Evolutionary conservation across 2,888 invertebrate species (phyloP).

Genomic region (Drosophila kambysellisi): DNA sequence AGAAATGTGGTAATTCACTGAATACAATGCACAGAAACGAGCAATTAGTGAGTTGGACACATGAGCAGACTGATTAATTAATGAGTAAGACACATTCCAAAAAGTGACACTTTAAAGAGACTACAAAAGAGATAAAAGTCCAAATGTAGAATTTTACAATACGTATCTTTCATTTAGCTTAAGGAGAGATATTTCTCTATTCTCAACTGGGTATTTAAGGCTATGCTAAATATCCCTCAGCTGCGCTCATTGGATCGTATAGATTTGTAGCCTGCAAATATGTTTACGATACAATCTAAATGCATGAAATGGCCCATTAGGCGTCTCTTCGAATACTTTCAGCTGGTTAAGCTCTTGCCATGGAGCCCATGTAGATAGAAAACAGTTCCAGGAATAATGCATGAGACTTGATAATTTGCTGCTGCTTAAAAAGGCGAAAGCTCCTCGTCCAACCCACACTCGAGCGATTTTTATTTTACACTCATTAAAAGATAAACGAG

Average conservation of each 20-base stretch:
- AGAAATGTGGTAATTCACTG: conserved; percentile 19
- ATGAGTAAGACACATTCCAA: not conserved
- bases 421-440: conserved; percentile 9
- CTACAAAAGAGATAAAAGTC: not conserved
- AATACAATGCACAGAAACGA: not conserved
- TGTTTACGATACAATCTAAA: conserved; percentile 18
- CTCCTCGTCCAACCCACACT: conserved; percentile 33
- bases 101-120: not conserved
- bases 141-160: not conserved
- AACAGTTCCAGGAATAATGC: not conserved
- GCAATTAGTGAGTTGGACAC: not conserved
- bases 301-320: conserved; percentile 22
- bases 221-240: not conserved
- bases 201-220: not conserved
- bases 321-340: conserved; percentile 24
- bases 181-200: not conserved
- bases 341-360: conserved; percentile 28
- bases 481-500: conserved; percentile 81
- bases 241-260: conserved; percentile 7
- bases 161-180: not conserved
- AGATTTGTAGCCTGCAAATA: conserved; percentile 27
- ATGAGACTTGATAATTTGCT: conserved; percentile 62
- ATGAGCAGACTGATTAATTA: conserved; percentile 7
- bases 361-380: conserved; percentile 26
- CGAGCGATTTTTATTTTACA: conserved; percentile 70